Evolutionary conservation across 2,888 invertebrate species (phyloP).

Genomic region (Andrena hattorfiana): DNA sequence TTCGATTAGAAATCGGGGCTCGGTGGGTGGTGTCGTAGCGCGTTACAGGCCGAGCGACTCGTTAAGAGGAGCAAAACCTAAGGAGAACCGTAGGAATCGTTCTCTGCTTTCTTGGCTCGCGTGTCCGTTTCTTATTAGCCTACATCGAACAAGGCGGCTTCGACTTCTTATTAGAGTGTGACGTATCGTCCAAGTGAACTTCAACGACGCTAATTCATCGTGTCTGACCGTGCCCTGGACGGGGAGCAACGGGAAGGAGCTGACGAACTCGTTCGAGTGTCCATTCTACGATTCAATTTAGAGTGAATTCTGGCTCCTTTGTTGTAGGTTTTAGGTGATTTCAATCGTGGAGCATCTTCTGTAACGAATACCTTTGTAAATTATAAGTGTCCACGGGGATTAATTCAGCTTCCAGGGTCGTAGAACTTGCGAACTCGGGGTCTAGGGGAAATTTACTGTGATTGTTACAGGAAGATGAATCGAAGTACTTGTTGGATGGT

Average conservation of each 20-base stretch:
- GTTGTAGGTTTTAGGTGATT: too few relatives aligned
- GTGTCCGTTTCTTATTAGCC: constrained; percentile 67
- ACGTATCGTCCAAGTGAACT: constrained; percentile 65
- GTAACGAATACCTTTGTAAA: background rate
- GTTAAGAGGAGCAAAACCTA: constrained; percentile 39
- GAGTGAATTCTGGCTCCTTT: too few relatives aligned
- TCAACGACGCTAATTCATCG: constrained; percentile 53
- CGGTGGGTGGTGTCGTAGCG: constrained; percentile 57
- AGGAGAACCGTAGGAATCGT: background rate
- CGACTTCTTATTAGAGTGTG: constrained; percentile 72
- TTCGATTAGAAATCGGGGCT: constrained; percentile 45
- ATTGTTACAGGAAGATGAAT: background rate
- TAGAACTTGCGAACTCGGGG: background rate
- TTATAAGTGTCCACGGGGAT: background rate
- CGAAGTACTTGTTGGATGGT: background rate
- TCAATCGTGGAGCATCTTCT: background rate
- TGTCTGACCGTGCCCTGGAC: constrained; percentile 1
- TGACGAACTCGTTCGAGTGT: background rate
- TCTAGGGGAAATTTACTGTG: too few relatives aligned
- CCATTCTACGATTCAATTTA: background rate
- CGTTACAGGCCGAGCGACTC: constrained; percentile 38
- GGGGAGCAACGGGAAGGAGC: background rate
- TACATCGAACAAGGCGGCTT: constrained; percentile 46
- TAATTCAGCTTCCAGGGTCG: background rate
- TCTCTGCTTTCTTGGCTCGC: constrained; percentile 60